A percentile compares a stretch with the other conserved stretches of the same genome.
Conservation (phyloP, 1,140 invertebrate species). For the Drosophila grimshawi region DNA sequence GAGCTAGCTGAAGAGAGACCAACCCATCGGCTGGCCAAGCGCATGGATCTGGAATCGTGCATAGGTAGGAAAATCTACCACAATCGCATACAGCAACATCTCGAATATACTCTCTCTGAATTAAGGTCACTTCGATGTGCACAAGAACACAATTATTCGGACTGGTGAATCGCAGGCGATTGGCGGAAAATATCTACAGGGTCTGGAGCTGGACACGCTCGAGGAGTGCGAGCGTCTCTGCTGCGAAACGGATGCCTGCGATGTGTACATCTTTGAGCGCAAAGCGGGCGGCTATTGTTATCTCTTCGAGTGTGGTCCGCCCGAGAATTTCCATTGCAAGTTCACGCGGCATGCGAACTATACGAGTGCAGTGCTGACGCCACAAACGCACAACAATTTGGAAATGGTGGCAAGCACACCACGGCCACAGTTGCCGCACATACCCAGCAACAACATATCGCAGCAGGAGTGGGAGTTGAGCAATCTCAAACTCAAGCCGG, state of each 20-base stretch:
- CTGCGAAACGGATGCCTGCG: slow-evolving; percentile 93
- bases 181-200: slow-evolving; percentile 95
- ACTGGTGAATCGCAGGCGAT: slow-evolving; percentile 94
- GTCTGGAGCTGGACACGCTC: slow-evolving; percentile 91
- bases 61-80: slow-evolving; percentile 60
- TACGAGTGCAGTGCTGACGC: slow-evolving; percentile 92
- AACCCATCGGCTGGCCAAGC: slow-evolving; percentile 68
- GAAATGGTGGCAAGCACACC: slow-evolving; percentile 64
- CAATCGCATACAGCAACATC: too few relatives aligned
- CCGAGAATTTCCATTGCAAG: slow-evolving; percentile 95
- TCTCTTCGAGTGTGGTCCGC: slow-evolving; percentile 94
- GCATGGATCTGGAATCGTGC: slow-evolving; percentile 81
- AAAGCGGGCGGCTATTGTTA: slow-evolving; percentile 96
- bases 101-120: neutral
- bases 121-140: slow-evolving; percentile 91
- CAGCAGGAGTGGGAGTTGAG: slow-evolving; percentile 93
- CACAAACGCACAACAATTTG: slow-evolving; percentile 38
- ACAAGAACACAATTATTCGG: slow-evolving; percentile 94
- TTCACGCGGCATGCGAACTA: slow-evolving; percentile 95
- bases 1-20: slow-evolving; percentile 40
- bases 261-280: slow-evolving; percentile 96
- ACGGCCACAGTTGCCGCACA: slow-evolving; percentile 64
- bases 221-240: slow-evolving; percentile 94
- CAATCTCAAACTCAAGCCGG: slow-evolving; percentile 84
- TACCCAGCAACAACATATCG: slow-evolving; percentile 72